Conservation (phyloP, 2,888 invertebrate genomes). For the Thalpophila matura region DNA sequence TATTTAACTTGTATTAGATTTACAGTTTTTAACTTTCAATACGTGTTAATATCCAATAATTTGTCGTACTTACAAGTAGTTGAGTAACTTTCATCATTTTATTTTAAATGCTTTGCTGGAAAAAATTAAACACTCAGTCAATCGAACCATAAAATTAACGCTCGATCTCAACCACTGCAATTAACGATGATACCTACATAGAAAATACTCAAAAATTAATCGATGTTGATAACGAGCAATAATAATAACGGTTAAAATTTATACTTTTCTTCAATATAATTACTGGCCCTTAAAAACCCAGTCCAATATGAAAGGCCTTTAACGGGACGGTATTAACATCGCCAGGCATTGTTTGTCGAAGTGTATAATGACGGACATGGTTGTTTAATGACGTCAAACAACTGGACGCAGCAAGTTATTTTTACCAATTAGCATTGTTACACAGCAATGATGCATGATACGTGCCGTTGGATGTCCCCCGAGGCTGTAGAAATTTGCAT, state of each 20-base stretch:
- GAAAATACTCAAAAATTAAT: neutral
- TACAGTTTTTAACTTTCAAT: slow-evolving; percentile 47
- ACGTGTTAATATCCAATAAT: no score
- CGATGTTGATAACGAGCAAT: neutral
- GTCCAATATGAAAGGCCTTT: slow-evolving; percentile 22
- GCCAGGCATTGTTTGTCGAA: slow-evolving; percentile 15
- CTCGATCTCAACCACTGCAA: neutral
- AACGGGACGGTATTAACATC: slow-evolving; percentile 23
- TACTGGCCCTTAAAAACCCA: slow-evolving; percentile 31
- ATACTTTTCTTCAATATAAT: neutral
- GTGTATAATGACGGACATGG: slow-evolving; percentile 5
- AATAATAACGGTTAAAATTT: slow-evolving; percentile 23
- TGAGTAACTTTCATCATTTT: no score
- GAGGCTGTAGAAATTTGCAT: slow-evolving; percentile 73
- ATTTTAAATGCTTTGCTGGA: no score
- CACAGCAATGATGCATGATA: slow-evolving; percentile 68
- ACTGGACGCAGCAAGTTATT: slow-evolving; percentile 51
- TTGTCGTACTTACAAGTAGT: no score
- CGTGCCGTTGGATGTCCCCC: slow-evolving; percentile 65
- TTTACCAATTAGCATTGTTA: slow-evolving; percentile 74
- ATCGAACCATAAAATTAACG: slow-evolving; percentile 19
- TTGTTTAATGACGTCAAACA: slow-evolving; percentile 42
- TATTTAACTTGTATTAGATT: slow-evolving; percentile 34
- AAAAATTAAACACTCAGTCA: no score
- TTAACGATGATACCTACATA: neutral